phyloP scores from a whole-genome alignment of 2,113 vertebrate species.

The Cichladusa arquata region DNA sequence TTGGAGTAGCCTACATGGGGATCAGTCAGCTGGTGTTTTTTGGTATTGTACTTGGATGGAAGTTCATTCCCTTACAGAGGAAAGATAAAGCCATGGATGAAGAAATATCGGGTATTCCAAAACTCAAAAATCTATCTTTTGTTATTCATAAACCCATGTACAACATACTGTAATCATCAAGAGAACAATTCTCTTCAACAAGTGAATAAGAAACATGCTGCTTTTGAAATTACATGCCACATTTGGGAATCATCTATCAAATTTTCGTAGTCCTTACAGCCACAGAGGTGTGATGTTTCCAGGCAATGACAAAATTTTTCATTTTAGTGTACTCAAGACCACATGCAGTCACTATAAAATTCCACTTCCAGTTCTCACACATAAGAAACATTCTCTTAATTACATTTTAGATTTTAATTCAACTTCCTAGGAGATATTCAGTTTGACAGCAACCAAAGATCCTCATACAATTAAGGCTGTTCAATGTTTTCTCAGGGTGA shows the following conservation, averaged over 20 bases:
- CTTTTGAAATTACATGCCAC: not conserved
- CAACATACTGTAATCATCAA: constrained; percentile 7
- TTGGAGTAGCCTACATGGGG: not conserved
- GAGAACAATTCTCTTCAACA: not conserved
- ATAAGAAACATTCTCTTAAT: not conserved
- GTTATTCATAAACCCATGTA: not conserved
- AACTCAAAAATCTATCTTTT: not conserved
- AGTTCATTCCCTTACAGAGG: not conserved
- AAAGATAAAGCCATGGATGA: not conserved
- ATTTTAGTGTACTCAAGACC: not conserved
- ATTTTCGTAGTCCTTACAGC: not conserved
- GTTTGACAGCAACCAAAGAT: not conserved
- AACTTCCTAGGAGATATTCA: not conserved
- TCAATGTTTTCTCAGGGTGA: not conserved
- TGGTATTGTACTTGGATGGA: not conserved
- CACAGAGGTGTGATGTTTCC: not conserved
- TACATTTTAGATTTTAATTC: not conserved
- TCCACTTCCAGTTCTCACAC: not conserved
- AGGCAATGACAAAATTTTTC: not conserved
- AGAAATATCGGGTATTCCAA: not conserved
- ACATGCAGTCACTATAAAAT: not conserved
- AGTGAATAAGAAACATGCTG: not conserved
- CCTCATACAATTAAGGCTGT: not conserved
- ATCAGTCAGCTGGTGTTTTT: not conserved
- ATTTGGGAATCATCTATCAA: not conserved